phyloP scores from a whole-genome alignment of 1,140 invertebrate genomes.

The Doryteuthis pealeii region DNA sequence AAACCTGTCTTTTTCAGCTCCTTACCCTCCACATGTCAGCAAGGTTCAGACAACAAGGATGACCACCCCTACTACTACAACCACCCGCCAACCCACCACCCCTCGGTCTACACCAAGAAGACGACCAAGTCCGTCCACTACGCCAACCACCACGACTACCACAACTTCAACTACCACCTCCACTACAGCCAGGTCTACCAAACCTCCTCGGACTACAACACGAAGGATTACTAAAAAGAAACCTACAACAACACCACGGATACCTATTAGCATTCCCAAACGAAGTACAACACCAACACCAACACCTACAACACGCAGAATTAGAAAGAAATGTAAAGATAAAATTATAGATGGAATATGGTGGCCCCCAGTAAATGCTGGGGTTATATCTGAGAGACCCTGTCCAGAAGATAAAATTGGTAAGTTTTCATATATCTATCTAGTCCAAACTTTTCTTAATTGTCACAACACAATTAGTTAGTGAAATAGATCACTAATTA shows the following conservation, averaged over 20 bases:
- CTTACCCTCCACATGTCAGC: too few species aligned
- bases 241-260: neutral
- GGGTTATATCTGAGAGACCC: neutral
- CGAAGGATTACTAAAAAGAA: neutral
- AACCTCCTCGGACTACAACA: neutral
- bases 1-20: too few species aligned
- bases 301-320: neutral
- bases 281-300: neutral
- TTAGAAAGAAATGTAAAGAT: neutral
- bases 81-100: too few species aligned
- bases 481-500: too few species aligned
- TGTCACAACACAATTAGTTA: too few species aligned
- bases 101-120: neutral
- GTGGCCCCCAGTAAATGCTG: conserved; percentile 6
- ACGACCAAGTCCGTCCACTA: neutral
- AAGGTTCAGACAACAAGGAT: too few species aligned
- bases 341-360: conserved; percentile 3
- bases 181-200: neutral
- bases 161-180: neutral
- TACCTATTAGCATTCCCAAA: neutral
- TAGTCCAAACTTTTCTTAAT: too few species aligned
- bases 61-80: too few species aligned
- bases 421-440: neutral
- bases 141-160: neutral
- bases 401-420: conserved; percentile 5